phyloP scores from a whole-genome alignment of 2,113 vertebrate genomes.

The Nothoprocta perdicaria region DNA sequence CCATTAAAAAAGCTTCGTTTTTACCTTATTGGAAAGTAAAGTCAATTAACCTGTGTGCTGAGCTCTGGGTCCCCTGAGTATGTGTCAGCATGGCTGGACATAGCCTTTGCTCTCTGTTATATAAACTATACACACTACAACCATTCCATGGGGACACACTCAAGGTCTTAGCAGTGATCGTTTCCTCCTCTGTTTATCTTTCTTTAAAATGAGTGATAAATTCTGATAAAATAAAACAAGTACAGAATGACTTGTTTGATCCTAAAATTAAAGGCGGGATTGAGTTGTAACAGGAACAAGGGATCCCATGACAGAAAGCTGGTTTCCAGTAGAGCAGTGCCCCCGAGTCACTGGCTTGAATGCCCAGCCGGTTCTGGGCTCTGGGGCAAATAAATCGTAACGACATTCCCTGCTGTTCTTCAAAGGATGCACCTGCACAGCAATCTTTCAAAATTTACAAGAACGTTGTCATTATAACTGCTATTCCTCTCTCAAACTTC shows the following conservation, averaged over 20 bases:
- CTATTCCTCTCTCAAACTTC: not conserved
- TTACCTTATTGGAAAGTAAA: not conserved
- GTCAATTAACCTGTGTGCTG: not conserved
- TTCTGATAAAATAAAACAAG: not conserved
- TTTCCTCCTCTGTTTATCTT: not conserved
- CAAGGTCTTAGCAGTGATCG: not conserved
- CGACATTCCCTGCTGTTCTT: not conserved
- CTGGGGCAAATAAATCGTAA: not conserved
- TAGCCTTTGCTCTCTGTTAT: not conserved
- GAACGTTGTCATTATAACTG: not conserved
- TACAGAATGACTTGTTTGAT: not conserved
- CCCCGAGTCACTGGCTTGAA: not conserved
- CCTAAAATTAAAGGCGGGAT: not conserved
- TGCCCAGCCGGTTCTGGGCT: not conserved
- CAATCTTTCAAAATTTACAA: not conserved
- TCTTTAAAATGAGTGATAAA: not conserved
- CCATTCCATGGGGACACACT: not conserved
- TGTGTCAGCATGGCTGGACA: not conserved
- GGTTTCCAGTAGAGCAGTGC: not conserved
- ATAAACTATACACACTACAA: too few relatives aligned
- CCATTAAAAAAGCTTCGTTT: not conserved
- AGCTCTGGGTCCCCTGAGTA: not conserved
- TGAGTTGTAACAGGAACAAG: not conserved
- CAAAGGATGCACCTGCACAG: not conserved
- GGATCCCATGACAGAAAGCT: not conserved